Conservation (phyloP, 2,888 invertebrate species). For the Drosophila eohydei region DNA sequence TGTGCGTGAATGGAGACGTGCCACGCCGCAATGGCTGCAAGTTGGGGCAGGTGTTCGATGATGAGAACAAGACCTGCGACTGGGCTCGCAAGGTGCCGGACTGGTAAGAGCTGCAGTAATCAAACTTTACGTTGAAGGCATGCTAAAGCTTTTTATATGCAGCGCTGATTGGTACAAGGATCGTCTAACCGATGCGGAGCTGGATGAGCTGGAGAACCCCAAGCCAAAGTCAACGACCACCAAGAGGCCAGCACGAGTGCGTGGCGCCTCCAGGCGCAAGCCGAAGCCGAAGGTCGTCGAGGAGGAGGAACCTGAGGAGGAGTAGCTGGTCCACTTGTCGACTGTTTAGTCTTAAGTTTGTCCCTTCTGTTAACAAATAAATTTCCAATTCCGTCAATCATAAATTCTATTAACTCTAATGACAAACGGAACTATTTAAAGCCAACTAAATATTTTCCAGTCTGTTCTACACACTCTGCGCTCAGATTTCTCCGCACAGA, state of each 20-base stretch:
- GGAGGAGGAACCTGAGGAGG: slow-evolving; percentile 65
- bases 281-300: slow-evolving; percentile 67
- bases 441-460: slow-evolving; percentile 19
- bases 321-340: slow-evolving; percentile 47
- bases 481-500: slow-evolving; percentile 41
- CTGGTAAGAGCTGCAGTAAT: slow-evolving; percentile 88
- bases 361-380: slow-evolving; percentile 47
- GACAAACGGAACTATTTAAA: not conserved
- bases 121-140: no score
- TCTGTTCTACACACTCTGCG: slow-evolving; percentile 27
- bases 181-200: slow-evolving; percentile 91
- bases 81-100: slow-evolving; percentile 95
- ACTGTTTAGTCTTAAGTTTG: slow-evolving; percentile 60
- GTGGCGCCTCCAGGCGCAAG: slow-evolving; percentile 84
- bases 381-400: slow-evolving; percentile 2
- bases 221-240: slow-evolving; percentile 87
- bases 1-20: slow-evolving; percentile 94
- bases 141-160: slow-evolving; percentile 65
- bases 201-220: slow-evolving; percentile 92
- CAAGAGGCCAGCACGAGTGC: slow-evolving; percentile 85
- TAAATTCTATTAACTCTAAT: not conserved
- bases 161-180: slow-evolving; percentile 96
- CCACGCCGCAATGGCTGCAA: slow-evolving; percentile 95
- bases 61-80: slow-evolving; percentile 91
- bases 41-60: slow-evolving; percentile 95